Evolutionary conservation across 2,888 invertebrate species (phyloP).

Genomic region (Apamea anceps): DNA sequence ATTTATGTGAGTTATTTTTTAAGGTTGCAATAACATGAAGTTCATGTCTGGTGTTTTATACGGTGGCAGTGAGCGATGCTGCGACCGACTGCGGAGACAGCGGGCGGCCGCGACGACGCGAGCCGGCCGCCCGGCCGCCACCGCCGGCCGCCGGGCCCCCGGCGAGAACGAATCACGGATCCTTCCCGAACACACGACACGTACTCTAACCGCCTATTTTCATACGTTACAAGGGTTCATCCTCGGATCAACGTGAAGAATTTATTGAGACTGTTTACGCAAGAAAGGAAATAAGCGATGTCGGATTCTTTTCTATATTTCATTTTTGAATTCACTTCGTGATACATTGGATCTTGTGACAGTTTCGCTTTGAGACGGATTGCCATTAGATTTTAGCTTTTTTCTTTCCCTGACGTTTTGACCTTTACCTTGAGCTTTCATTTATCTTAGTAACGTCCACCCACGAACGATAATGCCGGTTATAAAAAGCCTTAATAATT

Average conservation of each 20-base stretch:
- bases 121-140: conserved; percentile 1
- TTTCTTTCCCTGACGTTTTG: conserved; percentile 3
- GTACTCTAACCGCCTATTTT: conserved; percentile 80
- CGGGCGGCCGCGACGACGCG: conserved; percentile 59
- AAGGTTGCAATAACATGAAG: conserved; percentile 54
- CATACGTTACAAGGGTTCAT: conserved; percentile 83
- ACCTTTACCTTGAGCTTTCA: conserved; percentile 5
- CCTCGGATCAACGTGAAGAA: conserved; percentile 84
- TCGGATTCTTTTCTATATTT: conserved; percentile 64
- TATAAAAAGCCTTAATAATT: conserved; percentile 1
- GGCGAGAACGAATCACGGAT: conserved; percentile 77
- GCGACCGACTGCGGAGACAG: conserved; percentile 46
- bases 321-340: conserved; percentile 61
- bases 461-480: conserved; percentile 3
- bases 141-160: conserved; percentile 41
- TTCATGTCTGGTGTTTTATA: conserved; percentile 62
- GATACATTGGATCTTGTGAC: conserved; percentile 45
- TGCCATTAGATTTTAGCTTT: conserved; percentile 12
- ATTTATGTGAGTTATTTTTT: conserved; percentile 52
- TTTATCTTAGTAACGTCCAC: conserved; percentile 19
- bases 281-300: conserved; percentile 72
- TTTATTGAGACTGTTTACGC: conserved; percentile 84
- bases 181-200: conserved; percentile 69
- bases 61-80: conserved; percentile 74
- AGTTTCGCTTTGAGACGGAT: conserved; percentile 24